Percentiles rank a stretch among this genome's conserved stretches.
Conservation (phyloP, 2,888 invertebrate species). For the Amphipoea lucens region DNA sequence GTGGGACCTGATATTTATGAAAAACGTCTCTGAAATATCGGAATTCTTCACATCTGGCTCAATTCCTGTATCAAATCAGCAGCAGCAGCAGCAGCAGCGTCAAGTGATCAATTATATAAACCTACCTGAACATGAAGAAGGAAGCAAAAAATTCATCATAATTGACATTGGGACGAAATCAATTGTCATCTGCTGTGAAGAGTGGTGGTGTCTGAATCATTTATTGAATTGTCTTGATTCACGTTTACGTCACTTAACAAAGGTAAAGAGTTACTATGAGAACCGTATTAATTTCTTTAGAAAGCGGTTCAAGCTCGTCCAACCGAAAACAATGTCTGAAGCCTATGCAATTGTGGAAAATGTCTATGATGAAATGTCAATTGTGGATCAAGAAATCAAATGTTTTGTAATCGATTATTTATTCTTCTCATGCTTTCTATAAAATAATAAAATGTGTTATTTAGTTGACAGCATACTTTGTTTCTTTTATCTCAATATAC, state of each 20-base stretch:
- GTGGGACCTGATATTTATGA: slow-evolving; percentile 1
- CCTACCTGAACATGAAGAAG: slow-evolving; percentile 13
- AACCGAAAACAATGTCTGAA: neutral
- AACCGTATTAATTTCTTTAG: slow-evolving; percentile 6
- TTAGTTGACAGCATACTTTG: neutral
- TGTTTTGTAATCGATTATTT: too few relatives aligned
- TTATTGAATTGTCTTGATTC: slow-evolving; percentile 6
- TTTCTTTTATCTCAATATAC: slow-evolving; percentile 1
- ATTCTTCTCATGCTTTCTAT: too few relatives aligned
- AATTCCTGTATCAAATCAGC: neutral
- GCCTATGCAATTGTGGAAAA: neutral
- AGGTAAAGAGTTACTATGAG: slow-evolving; percentile 7
- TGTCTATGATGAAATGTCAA: neutral
- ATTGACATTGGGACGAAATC: neutral
- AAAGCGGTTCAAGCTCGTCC: neutral
- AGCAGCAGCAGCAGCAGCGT: neutral
- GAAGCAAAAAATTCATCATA: slow-evolving; percentile 1
- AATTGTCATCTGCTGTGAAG: neutral
- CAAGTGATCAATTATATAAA: slow-evolving; percentile 11
- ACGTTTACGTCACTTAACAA: neutral
- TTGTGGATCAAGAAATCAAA: neutral
- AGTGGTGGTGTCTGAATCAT: slow-evolving; percentile 6
- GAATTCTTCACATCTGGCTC: neutral
- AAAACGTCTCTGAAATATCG: slow-evolving; percentile 12
- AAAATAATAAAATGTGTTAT: too few relatives aligned